These are phyloP conservation scores for Notechis scutatus DNA, from an alignment of 2,113 vertebrate genomes.

Conservation along the genomic window DNA sequence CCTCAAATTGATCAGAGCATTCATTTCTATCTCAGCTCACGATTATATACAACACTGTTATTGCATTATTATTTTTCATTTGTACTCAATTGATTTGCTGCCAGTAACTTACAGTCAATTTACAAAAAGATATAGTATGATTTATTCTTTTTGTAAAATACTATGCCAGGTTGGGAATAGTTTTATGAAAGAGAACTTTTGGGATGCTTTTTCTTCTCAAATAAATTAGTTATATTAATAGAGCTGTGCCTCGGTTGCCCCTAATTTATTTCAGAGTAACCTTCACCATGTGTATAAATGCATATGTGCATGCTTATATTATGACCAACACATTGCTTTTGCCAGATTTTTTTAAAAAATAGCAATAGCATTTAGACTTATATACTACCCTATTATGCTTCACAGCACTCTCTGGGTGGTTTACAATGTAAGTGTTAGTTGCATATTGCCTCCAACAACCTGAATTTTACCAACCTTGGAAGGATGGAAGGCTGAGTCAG, in stretches of 20 bases:
- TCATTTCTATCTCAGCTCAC: slow-evolving; percentile 45
- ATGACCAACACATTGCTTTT: slow-evolving; percentile 19
- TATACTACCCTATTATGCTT: not conserved
- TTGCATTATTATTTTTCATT: slow-evolving; percentile 70
- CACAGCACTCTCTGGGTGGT: not conserved
- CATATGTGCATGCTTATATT: not conserved
- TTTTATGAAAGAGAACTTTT: slow-evolving; percentile 35
- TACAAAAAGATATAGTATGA: slow-evolving; percentile 53
- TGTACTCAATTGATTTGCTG: slow-evolving; percentile 65
- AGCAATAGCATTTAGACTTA: not conserved
- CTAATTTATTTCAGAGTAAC: slow-evolving; percentile 28
- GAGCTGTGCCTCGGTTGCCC: not conserved
- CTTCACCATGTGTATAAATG: slow-evolving; percentile 19
- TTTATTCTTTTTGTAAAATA: slow-evolving; percentile 59
- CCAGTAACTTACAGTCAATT: slow-evolving; percentile 64
- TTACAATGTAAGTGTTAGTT: not conserved
- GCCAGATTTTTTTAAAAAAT: not conserved
- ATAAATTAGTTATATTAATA: slow-evolving; percentile 10
- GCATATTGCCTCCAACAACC: not conserved
- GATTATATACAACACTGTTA: slow-evolving; percentile 57
- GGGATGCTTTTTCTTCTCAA: slow-evolving; percentile 26
- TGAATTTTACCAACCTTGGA: not conserved
- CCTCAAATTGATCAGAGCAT: slow-evolving; percentile 50
- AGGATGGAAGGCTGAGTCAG: not conserved
- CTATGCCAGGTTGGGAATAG: slow-evolving; percentile 27